A percentile compares a stretch with the other conserved stretches of the same genome.
These are phyloP conservation scores for Athalia rosae DNA, from an alignment of 2,888 invertebrate species.

Conservation along the genomic window DNA sequence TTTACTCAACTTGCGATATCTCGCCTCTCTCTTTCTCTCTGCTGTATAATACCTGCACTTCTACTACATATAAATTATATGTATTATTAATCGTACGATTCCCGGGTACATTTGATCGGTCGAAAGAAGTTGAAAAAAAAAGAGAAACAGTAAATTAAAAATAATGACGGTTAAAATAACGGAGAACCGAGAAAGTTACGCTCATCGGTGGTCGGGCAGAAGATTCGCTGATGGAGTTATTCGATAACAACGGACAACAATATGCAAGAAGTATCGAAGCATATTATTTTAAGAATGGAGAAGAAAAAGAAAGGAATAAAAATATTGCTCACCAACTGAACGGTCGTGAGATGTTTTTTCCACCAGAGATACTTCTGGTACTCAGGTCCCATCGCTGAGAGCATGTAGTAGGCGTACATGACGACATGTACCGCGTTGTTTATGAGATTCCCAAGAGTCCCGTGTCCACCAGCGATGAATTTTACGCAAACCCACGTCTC, in stretches of 20 bases:
- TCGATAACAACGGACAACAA: too few relatives aligned
- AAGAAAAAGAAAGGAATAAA: neutral
- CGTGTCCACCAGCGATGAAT: slow-evolving; percentile 89
- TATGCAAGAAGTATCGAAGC: neutral
- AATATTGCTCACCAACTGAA: slow-evolving; percentile 83
- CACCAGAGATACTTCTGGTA: slow-evolving; percentile 93
- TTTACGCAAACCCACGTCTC: slow-evolving; percentile 87
- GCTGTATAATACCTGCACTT: neutral
- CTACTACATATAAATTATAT: too few relatives aligned
- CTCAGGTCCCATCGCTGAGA: slow-evolving; percentile 89
- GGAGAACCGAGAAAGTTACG: too few relatives aligned
- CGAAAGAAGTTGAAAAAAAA: too few relatives aligned
- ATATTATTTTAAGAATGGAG: neutral
- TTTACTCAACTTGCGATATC: neutral
- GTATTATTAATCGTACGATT: too few relatives aligned
- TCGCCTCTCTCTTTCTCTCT: neutral
- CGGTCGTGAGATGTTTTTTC: slow-evolving; percentile 90
- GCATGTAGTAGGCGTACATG: slow-evolving; percentile 92
- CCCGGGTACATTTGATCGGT: too few relatives aligned
- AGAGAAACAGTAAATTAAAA: too few relatives aligned
- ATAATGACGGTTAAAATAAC: too few relatives aligned
- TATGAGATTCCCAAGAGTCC: slow-evolving; percentile 90
- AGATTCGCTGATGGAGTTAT: too few relatives aligned
- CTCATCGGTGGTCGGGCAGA: too few relatives aligned
- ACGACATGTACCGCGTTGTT: slow-evolving; percentile 91